Evolutionary conservation across 2,888 invertebrate genomes (phyloP).

Genomic region (Bursaphelenchus okinawaensis): DNA sequence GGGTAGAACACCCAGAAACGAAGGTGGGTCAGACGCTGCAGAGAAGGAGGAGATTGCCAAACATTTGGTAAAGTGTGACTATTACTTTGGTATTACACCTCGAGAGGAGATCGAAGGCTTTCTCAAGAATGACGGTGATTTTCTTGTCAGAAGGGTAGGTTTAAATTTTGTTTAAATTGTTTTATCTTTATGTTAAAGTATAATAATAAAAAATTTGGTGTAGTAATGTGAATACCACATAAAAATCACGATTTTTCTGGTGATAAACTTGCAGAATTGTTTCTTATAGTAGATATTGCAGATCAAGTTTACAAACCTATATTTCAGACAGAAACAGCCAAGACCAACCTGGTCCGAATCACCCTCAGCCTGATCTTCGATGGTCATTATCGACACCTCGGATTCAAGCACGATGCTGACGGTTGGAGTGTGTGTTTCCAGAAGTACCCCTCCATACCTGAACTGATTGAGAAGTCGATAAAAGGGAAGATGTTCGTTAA

Average conservation of each 20-base stretch:
- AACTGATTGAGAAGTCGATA: conserved; percentile 1
- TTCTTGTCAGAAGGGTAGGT: conserved; percentile 14
- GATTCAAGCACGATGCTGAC: too few species aligned
- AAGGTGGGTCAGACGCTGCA: too few species aligned
- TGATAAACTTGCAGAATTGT: too few species aligned
- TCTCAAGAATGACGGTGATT: conserved; percentile 23
- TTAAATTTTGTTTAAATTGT: not conserved
- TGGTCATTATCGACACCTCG: too few species aligned
- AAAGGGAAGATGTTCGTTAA: conserved; percentile 14
- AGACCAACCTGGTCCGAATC: not conserved
- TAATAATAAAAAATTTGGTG: not conserved
- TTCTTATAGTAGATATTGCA: too few species aligned
- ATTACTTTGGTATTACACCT: conserved; percentile 23
- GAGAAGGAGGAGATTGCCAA: not conserved
- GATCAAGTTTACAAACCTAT: not conserved
- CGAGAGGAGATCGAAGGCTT: conserved; percentile 31
- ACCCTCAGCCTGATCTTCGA: conserved; percentile 1
- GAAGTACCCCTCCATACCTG: not conserved
- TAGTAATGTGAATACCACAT: too few species aligned
- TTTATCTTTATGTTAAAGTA: not conserved
- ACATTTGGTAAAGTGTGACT: not conserved
- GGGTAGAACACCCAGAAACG: too few species aligned
- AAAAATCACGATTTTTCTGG: not conserved
- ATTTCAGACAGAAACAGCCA: conserved; percentile 5
- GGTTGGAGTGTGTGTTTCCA: not conserved